A percentile compares a stretch with the other conserved stretches of the same genome.
Conservation (phyloP, 1,140 invertebrate species). For the Anastrepha obliqua region DNA sequence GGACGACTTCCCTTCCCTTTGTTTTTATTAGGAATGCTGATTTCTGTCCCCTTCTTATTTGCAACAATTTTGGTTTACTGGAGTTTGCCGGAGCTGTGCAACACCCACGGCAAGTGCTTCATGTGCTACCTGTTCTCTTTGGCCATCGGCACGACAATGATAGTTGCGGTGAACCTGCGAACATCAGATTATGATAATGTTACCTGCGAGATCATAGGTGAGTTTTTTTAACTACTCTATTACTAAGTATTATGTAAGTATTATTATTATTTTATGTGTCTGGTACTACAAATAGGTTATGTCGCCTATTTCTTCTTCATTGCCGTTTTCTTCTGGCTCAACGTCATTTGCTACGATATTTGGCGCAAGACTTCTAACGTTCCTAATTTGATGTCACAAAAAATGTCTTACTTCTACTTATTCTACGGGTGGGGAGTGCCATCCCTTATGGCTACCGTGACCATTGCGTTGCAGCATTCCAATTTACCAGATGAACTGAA, state of each 20-base stretch:
- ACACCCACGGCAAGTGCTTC: constrained; percentile 82
- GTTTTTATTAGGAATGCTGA: constrained; percentile 76
- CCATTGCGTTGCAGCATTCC: constrained; percentile 75
- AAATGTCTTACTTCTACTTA: constrained; percentile 80
- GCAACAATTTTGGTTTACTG: constrained; percentile 83
- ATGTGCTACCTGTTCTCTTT: constrained; percentile 82
- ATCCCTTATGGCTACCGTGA: constrained; percentile 71
- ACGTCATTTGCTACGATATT: constrained; percentile 84
- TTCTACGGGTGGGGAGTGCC: constrained; percentile 83
- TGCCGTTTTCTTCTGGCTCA: constrained; percentile 85
- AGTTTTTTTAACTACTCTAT: background rate
- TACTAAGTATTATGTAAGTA: no score
- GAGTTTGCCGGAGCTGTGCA: constrained; percentile 80
- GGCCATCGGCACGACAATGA: constrained; percentile 77
- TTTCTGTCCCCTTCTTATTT: constrained; percentile 81
- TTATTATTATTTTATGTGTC: no score
- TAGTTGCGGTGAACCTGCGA: constrained; percentile 63
- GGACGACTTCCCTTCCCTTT: constrained; percentile 52
- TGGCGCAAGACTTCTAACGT: constrained; percentile 80
- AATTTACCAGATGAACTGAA: constrained; percentile 70
- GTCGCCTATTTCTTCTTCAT: constrained; percentile 84
- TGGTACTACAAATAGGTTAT: constrained; percentile 73
- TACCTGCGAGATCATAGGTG: constrained; percentile 3
- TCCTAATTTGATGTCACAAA: constrained; percentile 60
- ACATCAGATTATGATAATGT: background rate